Conservation (phyloP, 2,113 vertebrate species). For the Pungitius pungitius region DNA sequence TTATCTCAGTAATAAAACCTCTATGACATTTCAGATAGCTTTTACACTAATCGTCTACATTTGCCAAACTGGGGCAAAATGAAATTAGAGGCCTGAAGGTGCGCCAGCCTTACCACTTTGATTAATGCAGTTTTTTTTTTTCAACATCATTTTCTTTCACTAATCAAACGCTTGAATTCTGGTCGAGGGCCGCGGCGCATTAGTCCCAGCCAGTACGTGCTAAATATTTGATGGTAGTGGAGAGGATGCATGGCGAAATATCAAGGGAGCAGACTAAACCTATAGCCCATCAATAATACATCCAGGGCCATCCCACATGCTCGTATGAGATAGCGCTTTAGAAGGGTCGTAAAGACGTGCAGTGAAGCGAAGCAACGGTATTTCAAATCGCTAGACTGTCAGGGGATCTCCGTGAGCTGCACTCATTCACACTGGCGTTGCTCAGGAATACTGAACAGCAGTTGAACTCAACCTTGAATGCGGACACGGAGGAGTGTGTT, state of each 20-base stretch:
- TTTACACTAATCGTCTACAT: conserved; percentile 52
- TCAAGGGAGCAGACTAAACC: conserved; percentile 59
- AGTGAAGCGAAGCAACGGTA: conserved; percentile 61
- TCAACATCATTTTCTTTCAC: conserved; percentile 43
- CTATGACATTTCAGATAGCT: conserved; percentile 37
- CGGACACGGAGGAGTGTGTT: conserved; percentile 6
- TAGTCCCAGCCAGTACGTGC: conserved; percentile 54
- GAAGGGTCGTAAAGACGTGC: conserved; percentile 55
- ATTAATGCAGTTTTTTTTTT: conserved; percentile 47
- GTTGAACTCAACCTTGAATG: conserved; percentile 48
- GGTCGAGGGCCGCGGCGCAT: conserved; percentile 35
- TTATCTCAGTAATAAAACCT: conserved; percentile 18
- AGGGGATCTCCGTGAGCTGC: conserved; percentile 35
- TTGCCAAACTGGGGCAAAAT: conserved; percentile 35
- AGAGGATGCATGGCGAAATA: conserved; percentile 50
- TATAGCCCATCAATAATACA: conserved; percentile 79
- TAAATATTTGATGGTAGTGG: conserved; percentile 78
- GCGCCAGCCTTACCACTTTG: conserved; percentile 51
- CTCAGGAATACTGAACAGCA: conserved; percentile 60
- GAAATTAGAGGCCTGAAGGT: conserved; percentile 38
- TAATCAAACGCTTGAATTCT: conserved; percentile 71
- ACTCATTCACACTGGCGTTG: conserved; percentile 29
- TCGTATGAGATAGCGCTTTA: conserved; percentile 60
- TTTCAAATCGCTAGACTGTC: conserved; percentile 58
- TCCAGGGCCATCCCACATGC: conserved; percentile 42